These are phyloP conservation scores for Drosophila ficusphila DNA, from an alignment of 1,140 invertebrate genomes.

Conservation along the genomic window DNA sequence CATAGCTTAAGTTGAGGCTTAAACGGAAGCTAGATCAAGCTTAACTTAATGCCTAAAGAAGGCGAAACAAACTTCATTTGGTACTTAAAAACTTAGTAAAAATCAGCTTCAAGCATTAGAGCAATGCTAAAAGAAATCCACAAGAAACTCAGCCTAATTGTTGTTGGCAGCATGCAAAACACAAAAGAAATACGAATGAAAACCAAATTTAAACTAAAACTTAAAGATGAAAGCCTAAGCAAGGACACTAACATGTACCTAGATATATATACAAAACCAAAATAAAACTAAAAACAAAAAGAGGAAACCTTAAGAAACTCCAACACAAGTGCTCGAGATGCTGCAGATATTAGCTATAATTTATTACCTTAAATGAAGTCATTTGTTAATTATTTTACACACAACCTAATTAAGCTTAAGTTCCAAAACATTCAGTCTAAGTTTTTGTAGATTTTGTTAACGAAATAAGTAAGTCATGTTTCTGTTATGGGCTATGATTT, in stretches of 20 bases:
- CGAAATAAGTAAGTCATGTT: slow-evolving; percentile 11
- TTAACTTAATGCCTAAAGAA: slow-evolving; percentile 44
- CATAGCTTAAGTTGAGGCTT: slow-evolving; percentile 39
- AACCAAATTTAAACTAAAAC: slow-evolving; percentile 54
- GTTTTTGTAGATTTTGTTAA: slow-evolving; percentile 43
- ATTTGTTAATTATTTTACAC: slow-evolving; percentile 46
- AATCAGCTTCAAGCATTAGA: slow-evolving; percentile 54
- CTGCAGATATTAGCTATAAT: slow-evolving; percentile 70
- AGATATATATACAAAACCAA: slow-evolving; percentile 77
- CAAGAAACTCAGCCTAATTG: slow-evolving; percentile 63
- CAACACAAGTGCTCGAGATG: slow-evolving; percentile 73
- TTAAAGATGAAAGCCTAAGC: slow-evolving; percentile 68
- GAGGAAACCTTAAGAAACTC: slow-evolving; percentile 41
- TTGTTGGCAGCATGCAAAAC: slow-evolving; percentile 63
- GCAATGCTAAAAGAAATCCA: slow-evolving; percentile 46
- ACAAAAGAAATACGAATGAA: slow-evolving; percentile 32
- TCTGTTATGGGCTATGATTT: slow-evolving; percentile 31
- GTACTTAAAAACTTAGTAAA: slow-evolving; percentile 34
- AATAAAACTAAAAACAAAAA: slow-evolving; percentile 19
- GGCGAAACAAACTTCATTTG: slow-evolving; percentile 20
- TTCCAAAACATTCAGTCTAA: slow-evolving; percentile 25
- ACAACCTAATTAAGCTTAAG: slow-evolving; percentile 26
- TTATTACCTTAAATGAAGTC: slow-evolving; percentile 29
- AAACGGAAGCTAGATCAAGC: slow-evolving; percentile 48
- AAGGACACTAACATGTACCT: slow-evolving; percentile 81